These are phyloP conservation scores for Alloscopus bannaensis DNA, from an alignment of 2,888 invertebrate species.

Conservation along the genomic window DNA sequence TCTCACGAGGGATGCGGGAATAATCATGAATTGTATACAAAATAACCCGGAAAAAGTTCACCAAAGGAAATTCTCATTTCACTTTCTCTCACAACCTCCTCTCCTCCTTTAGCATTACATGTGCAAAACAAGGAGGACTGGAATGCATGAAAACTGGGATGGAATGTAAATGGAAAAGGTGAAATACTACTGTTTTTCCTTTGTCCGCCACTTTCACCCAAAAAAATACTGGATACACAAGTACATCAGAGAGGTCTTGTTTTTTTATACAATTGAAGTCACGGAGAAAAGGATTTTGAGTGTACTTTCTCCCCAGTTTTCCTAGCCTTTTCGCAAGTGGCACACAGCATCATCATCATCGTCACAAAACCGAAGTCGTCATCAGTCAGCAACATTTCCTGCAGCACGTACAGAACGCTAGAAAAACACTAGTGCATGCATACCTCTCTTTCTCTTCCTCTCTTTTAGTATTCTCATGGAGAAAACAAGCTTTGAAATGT, in stretches of 20 bases:
- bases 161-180: slow-evolving; percentile 30
- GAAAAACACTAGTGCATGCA: slow-evolving; percentile 14
- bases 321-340: neutral
- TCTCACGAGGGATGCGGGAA: slow-evolving; percentile 1
- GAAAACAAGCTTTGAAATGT: too few relatives aligned
- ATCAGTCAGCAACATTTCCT: slow-evolving; percentile 32
- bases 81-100: neutral
- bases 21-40: slow-evolving; percentile 4
- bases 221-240: neutral
- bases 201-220: neutral
- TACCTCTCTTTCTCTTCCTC: neutral
- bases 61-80: slow-evolving; percentile 1
- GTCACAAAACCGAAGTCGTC: neutral
- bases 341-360: slow-evolving; percentile 1
- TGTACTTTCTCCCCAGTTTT: neutral
- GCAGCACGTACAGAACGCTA: slow-evolving; percentile 10
- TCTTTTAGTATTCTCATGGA: too few relatives aligned
- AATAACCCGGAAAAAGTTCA: neutral
- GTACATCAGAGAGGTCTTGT: neutral
- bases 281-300: neutral
- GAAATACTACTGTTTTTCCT: slow-evolving; percentile 19
- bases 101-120: neutral
- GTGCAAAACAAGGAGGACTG: neutral
- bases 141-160: neutral
- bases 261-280: neutral